Percentiles rank a stretch among this genome's conserved stretches.
These are phyloP conservation scores for Oncorhynchus clarkii DNA, from an alignment of 2,113 vertebrate species.

Conservation along the genomic window DNA sequence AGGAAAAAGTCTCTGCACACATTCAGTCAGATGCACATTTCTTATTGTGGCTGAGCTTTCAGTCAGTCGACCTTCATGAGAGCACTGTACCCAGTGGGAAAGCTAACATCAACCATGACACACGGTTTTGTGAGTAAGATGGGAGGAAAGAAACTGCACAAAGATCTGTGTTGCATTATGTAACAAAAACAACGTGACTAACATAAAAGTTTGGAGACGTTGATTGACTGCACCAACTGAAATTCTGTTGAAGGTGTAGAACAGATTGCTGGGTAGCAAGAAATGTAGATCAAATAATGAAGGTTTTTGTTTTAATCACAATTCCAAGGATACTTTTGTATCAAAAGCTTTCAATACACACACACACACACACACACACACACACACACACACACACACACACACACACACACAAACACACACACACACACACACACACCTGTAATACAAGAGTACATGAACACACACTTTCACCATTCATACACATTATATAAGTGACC, in stretches of 20 bases:
- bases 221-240: no score
- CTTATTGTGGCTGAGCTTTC: no score
- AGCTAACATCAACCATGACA: conserved; percentile 12
- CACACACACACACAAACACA: neutral
- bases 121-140: neutral
- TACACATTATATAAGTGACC: conserved; percentile 30
- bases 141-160: conserved; percentile 6
- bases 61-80: no score
- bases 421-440: neutral
- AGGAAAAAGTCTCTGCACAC: no score
- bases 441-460: neutral
- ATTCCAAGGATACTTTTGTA: neutral
- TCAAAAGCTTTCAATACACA: neutral
- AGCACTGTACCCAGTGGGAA: conserved; percentile 6
- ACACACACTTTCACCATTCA: neutral
- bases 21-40: no score
- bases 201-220: no score
- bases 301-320: no score
- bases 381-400: no score
- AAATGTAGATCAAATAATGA: no score
- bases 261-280: no score
- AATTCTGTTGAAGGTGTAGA: no score
- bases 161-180: neutral
- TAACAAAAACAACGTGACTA: neutral
- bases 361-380: no score